Evolutionary conservation across 2,888 invertebrate species (phyloP).

Genomic region (Oasisia sp.): DNA sequence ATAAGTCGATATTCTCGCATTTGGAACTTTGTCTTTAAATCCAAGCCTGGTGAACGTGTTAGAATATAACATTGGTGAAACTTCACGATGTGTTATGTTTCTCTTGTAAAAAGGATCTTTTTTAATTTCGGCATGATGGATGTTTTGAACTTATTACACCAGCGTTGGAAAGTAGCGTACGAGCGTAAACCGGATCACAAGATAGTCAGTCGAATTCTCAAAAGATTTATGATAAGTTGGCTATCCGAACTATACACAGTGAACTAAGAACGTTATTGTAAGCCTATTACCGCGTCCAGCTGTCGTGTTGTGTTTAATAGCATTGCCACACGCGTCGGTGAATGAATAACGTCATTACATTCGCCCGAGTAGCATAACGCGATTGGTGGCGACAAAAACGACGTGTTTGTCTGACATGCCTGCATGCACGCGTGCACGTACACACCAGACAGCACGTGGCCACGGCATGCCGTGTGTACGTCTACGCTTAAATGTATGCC

Average conservation of each 20-base stretch:
- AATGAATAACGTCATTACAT: neutral
- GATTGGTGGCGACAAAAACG: neutral
- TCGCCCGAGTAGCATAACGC: neutral
- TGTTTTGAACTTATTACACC: too few species aligned
- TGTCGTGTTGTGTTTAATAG: neutral
- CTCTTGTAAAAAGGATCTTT: too few species aligned
- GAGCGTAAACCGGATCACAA: too few species aligned
- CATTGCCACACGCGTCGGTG: neutral
- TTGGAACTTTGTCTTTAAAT: too few species aligned
- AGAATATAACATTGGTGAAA: too few species aligned
- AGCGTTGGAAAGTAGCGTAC: too few species aligned
- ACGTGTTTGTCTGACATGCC: neutral
- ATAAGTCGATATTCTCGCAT: too few species aligned
- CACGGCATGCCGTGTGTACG: neutral
- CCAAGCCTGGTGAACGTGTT: too few species aligned
- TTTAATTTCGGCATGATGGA: too few species aligned
- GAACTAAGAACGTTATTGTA: neutral
- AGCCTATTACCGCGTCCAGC: neutral
- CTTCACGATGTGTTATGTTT: too few species aligned
- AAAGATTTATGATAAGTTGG: too few species aligned
- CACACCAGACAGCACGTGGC: neutral
- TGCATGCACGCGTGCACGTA: conserved; percentile 13
- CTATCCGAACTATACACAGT: neutral
- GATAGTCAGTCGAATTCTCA: too few species aligned
- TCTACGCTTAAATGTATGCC: neutral